These are phyloP conservation scores for Eurois occulta DNA, from an alignment of 2,888 invertebrate genomes.

Conservation along the genomic window DNA sequence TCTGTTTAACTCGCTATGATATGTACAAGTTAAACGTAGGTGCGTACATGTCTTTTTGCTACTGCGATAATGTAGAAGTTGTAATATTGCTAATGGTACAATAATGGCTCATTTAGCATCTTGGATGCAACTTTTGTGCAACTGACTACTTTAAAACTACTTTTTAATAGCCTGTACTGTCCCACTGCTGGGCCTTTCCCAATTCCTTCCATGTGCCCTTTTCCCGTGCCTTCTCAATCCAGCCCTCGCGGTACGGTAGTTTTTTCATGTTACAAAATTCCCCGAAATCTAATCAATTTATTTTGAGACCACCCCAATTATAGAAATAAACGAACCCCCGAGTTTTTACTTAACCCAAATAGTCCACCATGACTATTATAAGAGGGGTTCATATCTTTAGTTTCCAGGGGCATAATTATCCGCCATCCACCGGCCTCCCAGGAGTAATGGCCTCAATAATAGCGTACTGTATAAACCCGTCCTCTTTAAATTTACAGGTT, in stretches of 20 bases:
- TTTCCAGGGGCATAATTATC: slow-evolving; percentile 42
- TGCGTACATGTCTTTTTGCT: not conserved
- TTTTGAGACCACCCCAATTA: not conserved
- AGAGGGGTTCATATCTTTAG: slow-evolving; percentile 11
- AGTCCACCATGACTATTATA: slow-evolving; percentile 6
- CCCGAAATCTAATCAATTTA: not conserved
- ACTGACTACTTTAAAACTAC: too few species aligned
- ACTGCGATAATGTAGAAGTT: not conserved
- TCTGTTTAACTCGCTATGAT: slow-evolving; percentile 19
- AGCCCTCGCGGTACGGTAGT: too few species aligned
- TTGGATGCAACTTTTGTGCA: not conserved
- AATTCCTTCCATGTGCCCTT: too few species aligned
- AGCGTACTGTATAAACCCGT: slow-evolving; percentile 45
- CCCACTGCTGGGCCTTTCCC: too few species aligned
- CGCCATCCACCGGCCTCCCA: slow-evolving; percentile 22
- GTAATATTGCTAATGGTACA: not conserved
- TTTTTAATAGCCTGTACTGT: too few species aligned
- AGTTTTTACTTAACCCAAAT: not conserved
- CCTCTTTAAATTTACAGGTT: slow-evolving; percentile 51
- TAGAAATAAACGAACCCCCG: not conserved
- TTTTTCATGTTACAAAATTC: too few species aligned
- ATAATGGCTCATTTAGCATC: not conserved
- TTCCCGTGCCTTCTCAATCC: too few species aligned
- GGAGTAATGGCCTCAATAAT: slow-evolving; percentile 34
- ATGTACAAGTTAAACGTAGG: not conserved